Conservation (phyloP, 2,113 vertebrate species). For the Forbesichthys agassizii region DNA sequence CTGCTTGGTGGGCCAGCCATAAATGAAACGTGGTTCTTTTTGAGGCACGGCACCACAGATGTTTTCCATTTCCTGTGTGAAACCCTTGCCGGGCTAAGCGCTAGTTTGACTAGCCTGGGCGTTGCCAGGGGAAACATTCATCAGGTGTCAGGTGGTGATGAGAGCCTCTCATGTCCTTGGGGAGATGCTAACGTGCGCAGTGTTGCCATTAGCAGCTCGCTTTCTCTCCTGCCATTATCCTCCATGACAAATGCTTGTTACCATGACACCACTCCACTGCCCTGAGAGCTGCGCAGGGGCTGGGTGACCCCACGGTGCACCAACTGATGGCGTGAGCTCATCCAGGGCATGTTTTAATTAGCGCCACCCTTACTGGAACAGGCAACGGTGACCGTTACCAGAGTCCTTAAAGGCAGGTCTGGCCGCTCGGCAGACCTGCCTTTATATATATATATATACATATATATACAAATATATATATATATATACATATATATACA, state of each 20-base stretch:
- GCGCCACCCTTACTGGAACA: not conserved
- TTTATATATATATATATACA: no score
- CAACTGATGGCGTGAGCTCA: slow-evolving; percentile 21
- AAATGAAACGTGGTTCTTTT: slow-evolving; percentile 31
- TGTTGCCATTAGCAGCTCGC: not conserved
- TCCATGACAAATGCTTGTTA: slow-evolving; percentile 7
- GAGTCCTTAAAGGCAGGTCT: no score
- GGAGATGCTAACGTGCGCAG: not conserved
- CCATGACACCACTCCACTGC: slow-evolving; percentile 37
- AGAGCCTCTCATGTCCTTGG: slow-evolving; percentile 35
- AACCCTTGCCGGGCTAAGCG: slow-evolving; percentile 10
- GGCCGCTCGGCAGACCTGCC: no score
- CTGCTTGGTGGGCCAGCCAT: slow-evolving; percentile 39
- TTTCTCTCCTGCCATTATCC: slow-evolving; percentile 19
- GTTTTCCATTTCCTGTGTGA: not conserved
- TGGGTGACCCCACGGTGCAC: slow-evolving; percentile 13
- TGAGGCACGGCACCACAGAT: slow-evolving; percentile 29
- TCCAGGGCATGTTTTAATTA: not conserved
- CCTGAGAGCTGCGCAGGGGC: not conserved
- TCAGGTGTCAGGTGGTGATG: slow-evolving; percentile 46
- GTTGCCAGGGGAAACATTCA: slow-evolving; percentile 7
- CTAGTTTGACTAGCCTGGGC: not conserved
- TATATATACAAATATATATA: no score
- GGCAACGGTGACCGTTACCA: not conserved
- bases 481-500: no score